Evolutionary conservation across 2,888 invertebrate genomes (phyloP), one percentile per base, ranked within the genome.

Genomic region (Ophion obscuratus): DNA sequence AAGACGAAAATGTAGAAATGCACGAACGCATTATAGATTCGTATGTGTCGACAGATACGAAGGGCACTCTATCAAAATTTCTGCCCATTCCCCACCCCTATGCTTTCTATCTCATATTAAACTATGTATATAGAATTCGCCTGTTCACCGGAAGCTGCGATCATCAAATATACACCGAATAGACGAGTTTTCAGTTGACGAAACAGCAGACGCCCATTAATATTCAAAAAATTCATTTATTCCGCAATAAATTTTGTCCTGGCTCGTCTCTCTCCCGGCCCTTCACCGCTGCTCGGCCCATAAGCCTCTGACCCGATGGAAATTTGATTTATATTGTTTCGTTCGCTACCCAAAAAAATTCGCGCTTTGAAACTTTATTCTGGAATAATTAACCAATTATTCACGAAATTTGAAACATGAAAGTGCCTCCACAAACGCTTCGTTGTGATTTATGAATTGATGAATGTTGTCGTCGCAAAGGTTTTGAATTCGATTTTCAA

Each of bases 151-250:
- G 7, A 24, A 74, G 74, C 61, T 75, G 47, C 64, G 64, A 66
- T 64, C 53, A 59, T 79, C 73, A 67, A 83, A 79, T 79, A 83
- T 83, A 67, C 74, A 78, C 27, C 59, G 53, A 53, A 53, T 17
- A 53, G 62, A 79, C 40, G 75, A 76, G 20, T 64, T 76, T 59
- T 79, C 53, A 59, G 7, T 68, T 68, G 36, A 47, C 68, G 68
- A 53, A 68, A 74, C 36, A 83, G 24, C 24, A 62, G 24, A 68
- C n/a, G 27, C 27, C 14, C 9, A 83, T 83, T 68, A 74, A 83
- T 83, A 83, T 79, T 79, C 78, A 53, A 83, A 31, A 62, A 79
- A 68, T 83, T 36, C 59, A 68, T 78, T 83, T 73, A 73, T 68
- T 79, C 81, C 40, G 59, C 75, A 75, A 81, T 68, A 68, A 74